These are phyloP conservation scores for Galleria mellonella DNA, from an alignment of 1,140 invertebrate genomes.

Conservation along the genomic window DNA sequence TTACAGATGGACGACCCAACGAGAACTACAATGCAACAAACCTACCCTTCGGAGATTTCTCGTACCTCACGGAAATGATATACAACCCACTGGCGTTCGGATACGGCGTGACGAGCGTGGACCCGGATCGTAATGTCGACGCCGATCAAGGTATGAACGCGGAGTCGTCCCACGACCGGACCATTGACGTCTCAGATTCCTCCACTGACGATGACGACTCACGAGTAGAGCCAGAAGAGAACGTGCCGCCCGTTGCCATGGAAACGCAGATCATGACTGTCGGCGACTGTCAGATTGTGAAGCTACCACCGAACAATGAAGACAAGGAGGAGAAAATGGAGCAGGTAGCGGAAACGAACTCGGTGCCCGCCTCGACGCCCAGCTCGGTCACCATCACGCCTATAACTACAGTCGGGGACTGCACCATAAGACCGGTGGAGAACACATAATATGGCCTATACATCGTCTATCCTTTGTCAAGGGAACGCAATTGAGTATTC, in stretches of 20 bases:
- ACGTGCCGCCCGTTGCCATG: slow-evolving; percentile 36
- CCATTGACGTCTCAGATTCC: slow-evolving; percentile 55
- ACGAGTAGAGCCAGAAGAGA: slow-evolving; percentile 43
- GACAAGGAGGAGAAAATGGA: slow-evolving; percentile 40
- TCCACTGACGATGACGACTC: slow-evolving; percentile 48
- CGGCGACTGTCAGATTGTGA: slow-evolving; percentile 68
- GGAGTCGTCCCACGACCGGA: slow-evolving; percentile 44
- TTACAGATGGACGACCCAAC: slow-evolving; percentile 61
- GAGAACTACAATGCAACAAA: slow-evolving; percentile 75
- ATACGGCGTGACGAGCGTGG: slow-evolving; percentile 52
- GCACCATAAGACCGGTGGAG: slow-evolving; percentile 63
- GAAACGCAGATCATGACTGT: slow-evolving; percentile 64
- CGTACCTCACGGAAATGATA: slow-evolving; percentile 74
- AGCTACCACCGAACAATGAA: slow-evolving; percentile 43
- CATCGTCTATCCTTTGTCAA: slow-evolving; percentile 14
- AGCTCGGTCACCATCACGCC: slow-evolving; percentile 58
- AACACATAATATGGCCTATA: slow-evolving; percentile 46
- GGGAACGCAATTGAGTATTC: too few species aligned
- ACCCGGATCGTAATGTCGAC: slow-evolving; percentile 52
- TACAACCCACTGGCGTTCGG: slow-evolving; percentile 55
- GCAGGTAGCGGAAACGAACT: slow-evolving; percentile 9
- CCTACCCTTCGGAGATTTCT: slow-evolving; percentile 75
- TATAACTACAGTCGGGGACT: slow-evolving; percentile 65
- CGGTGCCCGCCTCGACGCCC: slow-evolving; percentile 24
- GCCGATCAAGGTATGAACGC: slow-evolving; percentile 30